Evolutionary conservation across 2,888 invertebrate genomes (phyloP).

Genomic region (Ganaspis brasiliensis): DNA sequence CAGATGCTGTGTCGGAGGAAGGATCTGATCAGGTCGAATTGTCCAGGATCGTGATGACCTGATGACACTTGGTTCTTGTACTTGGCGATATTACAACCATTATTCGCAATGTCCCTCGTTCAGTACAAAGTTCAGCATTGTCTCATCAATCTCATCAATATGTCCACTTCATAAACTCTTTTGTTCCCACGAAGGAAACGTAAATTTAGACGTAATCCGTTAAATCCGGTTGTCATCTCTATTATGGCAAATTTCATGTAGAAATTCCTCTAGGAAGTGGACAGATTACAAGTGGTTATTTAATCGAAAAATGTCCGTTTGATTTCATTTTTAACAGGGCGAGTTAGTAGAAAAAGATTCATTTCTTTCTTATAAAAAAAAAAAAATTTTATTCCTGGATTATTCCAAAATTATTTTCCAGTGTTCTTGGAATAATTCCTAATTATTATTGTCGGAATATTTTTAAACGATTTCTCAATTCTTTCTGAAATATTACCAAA

Average conservation of each 20-base stretch:
- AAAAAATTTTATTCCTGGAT: too few species aligned
- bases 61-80: slow-evolving; percentile 27
- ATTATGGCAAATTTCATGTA: slow-evolving; percentile 16
- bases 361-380: too few species aligned
- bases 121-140: slow-evolving; percentile 19
- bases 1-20: background rate
- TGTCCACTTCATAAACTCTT: slow-evolving; percentile 15
- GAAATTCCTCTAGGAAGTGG: background rate
- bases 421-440: too few species aligned
- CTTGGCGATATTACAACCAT: slow-evolving; percentile 23
- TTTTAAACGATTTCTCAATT: too few species aligned
- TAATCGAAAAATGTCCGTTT: too few species aligned
- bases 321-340: too few species aligned
- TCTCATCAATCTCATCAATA: slow-evolving; percentile 40
- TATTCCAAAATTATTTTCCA: too few species aligned
- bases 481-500: too few species aligned
- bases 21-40: slow-evolving; percentile 6
- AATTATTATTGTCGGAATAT: too few species aligned
- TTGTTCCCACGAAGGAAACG: slow-evolving; percentile 32
- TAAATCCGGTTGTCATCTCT: slow-evolving; percentile 35
- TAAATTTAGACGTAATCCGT: slow-evolving; percentile 34
- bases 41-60: slow-evolving; percentile 17
- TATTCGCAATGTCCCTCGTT: slow-evolving; percentile 27
- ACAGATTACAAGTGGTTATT: background rate
- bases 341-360: too few species aligned